phyloP scores from a whole-genome alignment of 1,140 invertebrate genomes.

The Arion vulgaris region DNA sequence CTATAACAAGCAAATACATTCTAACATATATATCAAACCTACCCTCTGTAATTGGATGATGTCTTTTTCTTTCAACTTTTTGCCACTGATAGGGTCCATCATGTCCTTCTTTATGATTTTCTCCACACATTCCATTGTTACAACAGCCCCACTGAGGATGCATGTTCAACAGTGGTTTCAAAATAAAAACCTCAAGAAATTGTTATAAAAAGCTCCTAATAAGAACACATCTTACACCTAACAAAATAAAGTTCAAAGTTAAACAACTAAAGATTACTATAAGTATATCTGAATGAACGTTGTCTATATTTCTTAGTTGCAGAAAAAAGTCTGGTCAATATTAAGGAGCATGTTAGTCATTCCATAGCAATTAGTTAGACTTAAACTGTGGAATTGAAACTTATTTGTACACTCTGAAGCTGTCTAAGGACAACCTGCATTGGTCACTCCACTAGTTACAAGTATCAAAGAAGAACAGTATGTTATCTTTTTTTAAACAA shows the following conservation, averaged over 20 bases:
- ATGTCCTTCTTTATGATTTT: constrained; percentile 97
- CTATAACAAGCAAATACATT: too few species aligned
- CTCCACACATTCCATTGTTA: constrained; percentile 96
- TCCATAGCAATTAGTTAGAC: too few species aligned
- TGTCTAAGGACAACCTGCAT: too few species aligned
- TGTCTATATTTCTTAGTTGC: too few species aligned
- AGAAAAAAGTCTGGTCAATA: too few species aligned
- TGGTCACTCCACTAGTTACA: too few species aligned
- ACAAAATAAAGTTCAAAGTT: background rate
- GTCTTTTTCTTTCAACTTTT: constrained; percentile 91
- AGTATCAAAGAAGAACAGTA: too few species aligned
- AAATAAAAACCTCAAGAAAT: background rate
- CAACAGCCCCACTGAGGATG: constrained; percentile 88
- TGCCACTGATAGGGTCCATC: constrained; percentile 93
- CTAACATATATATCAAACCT: constrained; percentile 68
- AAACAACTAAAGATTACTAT: background rate
- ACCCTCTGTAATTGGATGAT: constrained; percentile 93
- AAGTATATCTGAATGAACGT: too few species aligned
- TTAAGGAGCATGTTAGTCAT: too few species aligned
- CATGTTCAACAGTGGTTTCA: background rate
- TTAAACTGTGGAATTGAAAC: too few species aligned
- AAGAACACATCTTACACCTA: background rate
- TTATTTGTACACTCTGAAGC: too few species aligned
- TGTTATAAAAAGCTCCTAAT: background rate
- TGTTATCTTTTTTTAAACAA: too few species aligned